Evolutionary conservation across 2,797 vertebrate species (phyloP).

Genomic region (Psittacula echo): DNA sequence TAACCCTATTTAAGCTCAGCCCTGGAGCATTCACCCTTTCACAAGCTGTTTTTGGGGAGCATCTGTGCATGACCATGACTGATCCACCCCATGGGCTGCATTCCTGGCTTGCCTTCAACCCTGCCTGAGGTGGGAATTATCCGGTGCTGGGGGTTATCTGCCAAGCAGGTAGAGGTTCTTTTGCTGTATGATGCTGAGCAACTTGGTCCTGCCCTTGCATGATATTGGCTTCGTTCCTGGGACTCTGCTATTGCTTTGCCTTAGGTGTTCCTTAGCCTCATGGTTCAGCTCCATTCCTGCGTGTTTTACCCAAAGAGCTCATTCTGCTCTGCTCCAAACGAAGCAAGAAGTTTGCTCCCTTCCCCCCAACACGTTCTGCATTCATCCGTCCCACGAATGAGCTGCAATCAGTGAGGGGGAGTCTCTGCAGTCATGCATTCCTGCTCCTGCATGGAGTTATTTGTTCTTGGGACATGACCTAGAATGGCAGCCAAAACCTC

Average conservation of each 20-base stretch:
- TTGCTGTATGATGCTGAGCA: no score
- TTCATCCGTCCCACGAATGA: neutral
- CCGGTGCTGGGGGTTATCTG: accelerated
- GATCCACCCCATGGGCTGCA: neutral
- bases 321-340: accelerated
- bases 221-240: accelerated
- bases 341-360: accelerated
- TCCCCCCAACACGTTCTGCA: accelerated
- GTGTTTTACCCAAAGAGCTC: accelerated
- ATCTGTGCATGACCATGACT: accelerated
- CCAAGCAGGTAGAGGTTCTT: neutral
- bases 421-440: neutral
- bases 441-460: neutral
- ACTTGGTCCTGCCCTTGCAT: neutral
- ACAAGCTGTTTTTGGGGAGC: neutral
- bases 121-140: neutral
- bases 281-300: neutral
- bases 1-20: neutral
- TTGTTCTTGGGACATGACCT: neutral
- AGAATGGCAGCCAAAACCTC: neutral
- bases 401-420: neutral
- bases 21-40: accelerated
- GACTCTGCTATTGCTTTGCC: neutral
- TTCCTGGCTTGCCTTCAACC: neutral
- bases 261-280: neutral